Conservation (phyloP, 2,888 invertebrate genomes). For the Catocala nupta region DNA sequence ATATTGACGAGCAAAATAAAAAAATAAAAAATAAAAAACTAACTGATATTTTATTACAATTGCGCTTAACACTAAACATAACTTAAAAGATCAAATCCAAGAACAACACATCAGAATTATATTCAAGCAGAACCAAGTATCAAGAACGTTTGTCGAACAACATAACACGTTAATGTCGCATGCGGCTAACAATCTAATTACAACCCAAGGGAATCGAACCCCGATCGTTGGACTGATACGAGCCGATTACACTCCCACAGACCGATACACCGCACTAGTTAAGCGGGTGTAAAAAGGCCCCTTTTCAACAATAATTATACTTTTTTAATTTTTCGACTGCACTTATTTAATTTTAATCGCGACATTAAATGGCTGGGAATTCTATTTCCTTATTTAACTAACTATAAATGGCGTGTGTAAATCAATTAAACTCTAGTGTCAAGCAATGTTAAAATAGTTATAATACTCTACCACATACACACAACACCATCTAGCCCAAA, state of each 20-base stretch:
- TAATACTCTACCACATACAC: too few species aligned
- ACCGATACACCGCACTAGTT: constrained; percentile 52
- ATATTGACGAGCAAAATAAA: too few species aligned
- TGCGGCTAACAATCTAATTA: constrained; percentile 87
- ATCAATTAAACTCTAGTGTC: too few species aligned
- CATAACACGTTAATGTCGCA: constrained; percentile 82
- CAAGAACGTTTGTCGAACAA: constrained; percentile 30
- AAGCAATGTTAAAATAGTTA: too few species aligned
- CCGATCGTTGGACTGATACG: constrained; percentile 76
- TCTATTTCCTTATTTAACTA: too few species aligned
- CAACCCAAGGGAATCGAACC: constrained; percentile 85
- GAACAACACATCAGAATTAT: too few species aligned
- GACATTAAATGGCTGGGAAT: not conserved
- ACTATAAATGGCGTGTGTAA: too few species aligned
- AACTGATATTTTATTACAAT: too few species aligned
- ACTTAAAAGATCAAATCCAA: too few species aligned
- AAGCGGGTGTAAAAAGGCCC: constrained; percentile 52
- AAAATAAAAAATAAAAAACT: too few species aligned
- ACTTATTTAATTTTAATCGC: not conserved
- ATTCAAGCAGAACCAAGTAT: constrained; percentile 2
- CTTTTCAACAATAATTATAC: constrained; percentile 43
- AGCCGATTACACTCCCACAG: constrained; percentile 71
- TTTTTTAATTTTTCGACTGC: not conserved
- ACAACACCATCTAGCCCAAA: too few species aligned
- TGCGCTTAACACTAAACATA: too few species aligned